A percentile compares a stretch with the other conserved stretches of the same genome.
phyloP scores from a whole-genome alignment of 2,113 vertebrate species.

The Sturnus vulgaris region DNA sequence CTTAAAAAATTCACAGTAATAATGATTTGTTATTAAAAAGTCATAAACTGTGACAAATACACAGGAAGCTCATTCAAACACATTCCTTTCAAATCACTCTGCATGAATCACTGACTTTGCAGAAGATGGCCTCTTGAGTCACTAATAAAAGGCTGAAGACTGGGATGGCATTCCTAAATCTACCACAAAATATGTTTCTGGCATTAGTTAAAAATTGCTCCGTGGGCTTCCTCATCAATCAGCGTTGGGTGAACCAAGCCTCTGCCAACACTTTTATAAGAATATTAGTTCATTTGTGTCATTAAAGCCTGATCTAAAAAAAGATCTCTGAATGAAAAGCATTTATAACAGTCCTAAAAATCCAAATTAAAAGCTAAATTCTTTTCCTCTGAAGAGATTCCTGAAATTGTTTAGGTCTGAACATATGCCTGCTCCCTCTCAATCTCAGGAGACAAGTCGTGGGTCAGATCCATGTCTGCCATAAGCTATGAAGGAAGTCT shows the following conservation, averaged over 20 bases:
- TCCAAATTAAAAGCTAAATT: neutral
- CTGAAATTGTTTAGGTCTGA: neutral
- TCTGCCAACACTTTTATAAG: neutral
- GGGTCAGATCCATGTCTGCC: neutral
- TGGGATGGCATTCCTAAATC: conserved; percentile 33
- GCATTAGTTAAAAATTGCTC: neutral
- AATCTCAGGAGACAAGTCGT: neutral
- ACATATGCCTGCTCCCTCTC: neutral
- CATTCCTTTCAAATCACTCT: conserved; percentile 25
- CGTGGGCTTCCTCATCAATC: neutral
- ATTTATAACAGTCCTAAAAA: neutral
- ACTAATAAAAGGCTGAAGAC: conserved; percentile 2
- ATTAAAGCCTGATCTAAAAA: neutral
- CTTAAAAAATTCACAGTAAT: conserved; percentile 16
- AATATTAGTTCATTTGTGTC: neutral
- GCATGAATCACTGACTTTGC: conserved; percentile 39
- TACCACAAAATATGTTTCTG: conserved; percentile 31
- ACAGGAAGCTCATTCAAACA: conserved; percentile 37
- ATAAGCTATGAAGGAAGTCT: neutral
- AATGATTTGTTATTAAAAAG: conserved; percentile 38
- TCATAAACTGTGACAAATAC: conserved; percentile 32
- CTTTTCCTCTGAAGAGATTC: neutral
- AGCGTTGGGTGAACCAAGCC: neutral
- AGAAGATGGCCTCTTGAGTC: conserved; percentile 48
- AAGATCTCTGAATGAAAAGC: neutral